Conservation (phyloP, 2,797 vertebrate genomes). For the Bufotes viridis region DNA sequence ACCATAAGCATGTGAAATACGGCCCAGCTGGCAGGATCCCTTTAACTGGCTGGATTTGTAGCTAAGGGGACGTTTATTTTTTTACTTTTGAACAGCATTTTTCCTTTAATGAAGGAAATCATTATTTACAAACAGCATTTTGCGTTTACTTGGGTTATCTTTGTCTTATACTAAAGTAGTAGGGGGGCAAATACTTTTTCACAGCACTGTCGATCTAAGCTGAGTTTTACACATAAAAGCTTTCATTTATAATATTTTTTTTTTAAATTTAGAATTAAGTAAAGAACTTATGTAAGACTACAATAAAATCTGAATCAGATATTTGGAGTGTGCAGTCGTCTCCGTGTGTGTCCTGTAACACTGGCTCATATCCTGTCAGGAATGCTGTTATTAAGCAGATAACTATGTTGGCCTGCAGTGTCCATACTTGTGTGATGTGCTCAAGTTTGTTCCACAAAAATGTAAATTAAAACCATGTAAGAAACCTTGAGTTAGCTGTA, state of each 20-base stretch:
- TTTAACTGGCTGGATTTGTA: too few relatives aligned
- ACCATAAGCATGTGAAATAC: too few relatives aligned
- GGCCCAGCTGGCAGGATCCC: too few relatives aligned
- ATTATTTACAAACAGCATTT: too few relatives aligned
- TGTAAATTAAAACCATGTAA: slow-evolving; percentile 51
- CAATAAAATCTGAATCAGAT: neutral
- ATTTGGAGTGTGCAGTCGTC: neutral
- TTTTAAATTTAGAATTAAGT: neutral
- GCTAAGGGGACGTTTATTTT: too few relatives aligned
- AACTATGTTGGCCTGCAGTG: slow-evolving; percentile 23
- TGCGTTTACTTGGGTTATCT: too few relatives aligned
- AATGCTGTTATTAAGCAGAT: slow-evolving; percentile 52
- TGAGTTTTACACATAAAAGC: neutral
- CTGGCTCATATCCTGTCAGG: slow-evolving; percentile 20
- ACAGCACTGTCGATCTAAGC: neutral
- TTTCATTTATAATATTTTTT: neutral
- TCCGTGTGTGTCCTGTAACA: slow-evolving; percentile 15
- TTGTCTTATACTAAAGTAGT: too few relatives aligned
- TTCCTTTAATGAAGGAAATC: too few relatives aligned
- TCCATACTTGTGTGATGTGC: slow-evolving; percentile 28
- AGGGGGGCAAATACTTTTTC: too few relatives aligned
- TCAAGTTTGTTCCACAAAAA: slow-evolving; percentile 42
- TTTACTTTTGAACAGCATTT: too few relatives aligned
- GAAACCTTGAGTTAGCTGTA: slow-evolving; percentile 21
- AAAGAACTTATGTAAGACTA: neutral